Conservation (phyloP, 2,797 vertebrate genomes). For the Trachops cirrhosus region DNA sequence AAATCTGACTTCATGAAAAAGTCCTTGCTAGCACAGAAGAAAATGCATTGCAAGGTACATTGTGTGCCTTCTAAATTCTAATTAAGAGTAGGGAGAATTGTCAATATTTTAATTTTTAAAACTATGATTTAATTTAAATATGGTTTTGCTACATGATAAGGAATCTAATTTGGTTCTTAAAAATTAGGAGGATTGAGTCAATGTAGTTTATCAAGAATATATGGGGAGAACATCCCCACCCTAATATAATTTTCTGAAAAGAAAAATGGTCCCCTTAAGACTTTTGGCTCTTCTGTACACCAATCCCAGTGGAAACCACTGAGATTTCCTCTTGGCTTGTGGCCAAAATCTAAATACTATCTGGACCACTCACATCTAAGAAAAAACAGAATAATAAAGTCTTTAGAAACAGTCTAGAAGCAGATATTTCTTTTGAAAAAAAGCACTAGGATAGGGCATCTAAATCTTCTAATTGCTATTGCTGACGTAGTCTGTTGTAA, state of each 20-base stretch:
- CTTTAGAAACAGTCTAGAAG: slow-evolving; percentile 25
- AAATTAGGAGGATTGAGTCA: slow-evolving; percentile 16
- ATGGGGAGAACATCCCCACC: neutral
- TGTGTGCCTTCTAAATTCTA: neutral
- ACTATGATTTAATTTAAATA: slow-evolving; percentile 45
- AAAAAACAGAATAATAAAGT: slow-evolving; percentile 22
- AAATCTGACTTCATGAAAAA: neutral
- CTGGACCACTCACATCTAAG: neutral
- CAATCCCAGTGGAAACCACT: neutral
- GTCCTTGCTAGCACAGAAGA: neutral
- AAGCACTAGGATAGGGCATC: slow-evolving; percentile 27
- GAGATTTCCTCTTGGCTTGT: slow-evolving; percentile 23
- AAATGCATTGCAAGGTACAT: neutral
- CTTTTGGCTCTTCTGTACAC: neutral
- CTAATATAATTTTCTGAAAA: slow-evolving; percentile 13
- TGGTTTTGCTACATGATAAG: slow-evolving; percentile 2
- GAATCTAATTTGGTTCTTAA: neutral
- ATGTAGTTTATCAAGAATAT: neutral
- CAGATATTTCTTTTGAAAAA: slow-evolving; percentile 52
- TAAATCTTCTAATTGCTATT: slow-evolving; percentile 28
- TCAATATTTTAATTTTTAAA: slow-evolving; percentile 41
- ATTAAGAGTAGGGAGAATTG: neutral
- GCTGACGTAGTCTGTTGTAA: slow-evolving; percentile 17
- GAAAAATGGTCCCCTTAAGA: neutral
- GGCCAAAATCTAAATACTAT: slow-evolving; percentile 27